Conservation (phyloP, 2,888 invertebrate genomes). For the Charanyca ferruginea region DNA sequence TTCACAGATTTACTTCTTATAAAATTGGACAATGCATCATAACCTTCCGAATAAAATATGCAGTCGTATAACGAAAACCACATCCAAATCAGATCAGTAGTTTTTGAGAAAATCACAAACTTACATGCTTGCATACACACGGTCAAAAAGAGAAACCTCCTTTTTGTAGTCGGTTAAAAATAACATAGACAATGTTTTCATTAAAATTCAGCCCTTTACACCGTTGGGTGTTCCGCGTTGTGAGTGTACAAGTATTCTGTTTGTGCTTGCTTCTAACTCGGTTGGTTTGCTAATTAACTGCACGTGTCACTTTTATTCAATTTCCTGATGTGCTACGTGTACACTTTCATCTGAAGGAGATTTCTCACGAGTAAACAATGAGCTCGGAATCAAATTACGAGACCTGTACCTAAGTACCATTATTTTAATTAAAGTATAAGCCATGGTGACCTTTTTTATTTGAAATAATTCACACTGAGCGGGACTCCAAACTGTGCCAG, state of each 20-base stretch:
- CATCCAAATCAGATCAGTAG: too few relatives aligned
- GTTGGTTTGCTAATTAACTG: slow-evolving; percentile 23
- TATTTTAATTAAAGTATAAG: background rate
- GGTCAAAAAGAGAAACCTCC: too few relatives aligned
- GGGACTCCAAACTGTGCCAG: too few relatives aligned
- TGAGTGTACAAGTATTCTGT: slow-evolving; percentile 18
- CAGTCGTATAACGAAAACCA: too few relatives aligned
- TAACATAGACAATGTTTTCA: slow-evolving; percentile 24
- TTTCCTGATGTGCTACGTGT: slow-evolving; percentile 6
- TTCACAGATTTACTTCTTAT: too few relatives aligned
- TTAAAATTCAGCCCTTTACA: slow-evolving; percentile 42
- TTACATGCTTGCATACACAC: too few relatives aligned
- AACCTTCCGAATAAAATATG: too few relatives aligned
- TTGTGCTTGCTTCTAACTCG: slow-evolving; percentile 5
- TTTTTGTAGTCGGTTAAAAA: background rate
- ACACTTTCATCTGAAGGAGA: background rate
- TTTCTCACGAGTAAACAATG: background rate
- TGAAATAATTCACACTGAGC: too few relatives aligned
- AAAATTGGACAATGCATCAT: too few relatives aligned
- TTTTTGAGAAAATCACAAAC: too few relatives aligned
- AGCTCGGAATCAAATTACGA: slow-evolving; percentile 3
- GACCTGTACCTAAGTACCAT: background rate
- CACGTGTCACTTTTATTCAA: slow-evolving; percentile 23
- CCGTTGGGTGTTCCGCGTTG: slow-evolving; percentile 8
- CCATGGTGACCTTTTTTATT: background rate